These are phyloP conservation scores for Cheilosia scutellata DNA, from an alignment of 2,888 invertebrate genomes.

Conservation along the genomic window DNA sequence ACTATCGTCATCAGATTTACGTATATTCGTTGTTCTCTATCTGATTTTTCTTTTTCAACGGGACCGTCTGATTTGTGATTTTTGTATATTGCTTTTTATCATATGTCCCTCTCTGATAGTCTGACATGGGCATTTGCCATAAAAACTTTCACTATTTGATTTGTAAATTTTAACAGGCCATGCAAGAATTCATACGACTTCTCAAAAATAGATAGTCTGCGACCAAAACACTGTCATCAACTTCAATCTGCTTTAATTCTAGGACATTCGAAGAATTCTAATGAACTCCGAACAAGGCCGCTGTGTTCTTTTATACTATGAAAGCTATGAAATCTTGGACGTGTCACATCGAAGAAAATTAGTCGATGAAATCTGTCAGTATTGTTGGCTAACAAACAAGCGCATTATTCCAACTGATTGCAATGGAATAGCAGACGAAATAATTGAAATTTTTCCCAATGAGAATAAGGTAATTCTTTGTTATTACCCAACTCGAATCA, in stretches of 20 bases:
- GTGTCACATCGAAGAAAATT: constrained; percentile 73
- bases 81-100: not conserved
- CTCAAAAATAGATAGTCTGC: constrained; percentile 2
- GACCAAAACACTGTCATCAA: not conserved
- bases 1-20: not conserved
- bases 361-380: constrained; percentile 73
- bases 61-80: not conserved
- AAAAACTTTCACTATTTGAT: not conserved
- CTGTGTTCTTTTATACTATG: constrained; percentile 76
- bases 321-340: constrained; percentile 75
- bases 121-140: not conserved
- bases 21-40: not conserved
- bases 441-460: constrained; percentile 77
- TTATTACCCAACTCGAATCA: not conserved
- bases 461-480: constrained; percentile 67
- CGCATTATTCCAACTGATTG: constrained; percentile 73
- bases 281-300: constrained; percentile 68
- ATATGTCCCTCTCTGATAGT: not conserved
- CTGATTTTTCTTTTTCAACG: not conserved
- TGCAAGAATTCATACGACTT: constrained; percentile 7
- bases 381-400: constrained; percentile 70
- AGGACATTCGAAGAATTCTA: constrained; percentile 59
- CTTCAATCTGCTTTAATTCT: not conserved
- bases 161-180: constrained; percentile 6
- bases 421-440: constrained; percentile 74